These are phyloP conservation scores for Papilio demoleus DNA, from an alignment of 2,888 invertebrate species.

Conservation along the genomic window DNA sequence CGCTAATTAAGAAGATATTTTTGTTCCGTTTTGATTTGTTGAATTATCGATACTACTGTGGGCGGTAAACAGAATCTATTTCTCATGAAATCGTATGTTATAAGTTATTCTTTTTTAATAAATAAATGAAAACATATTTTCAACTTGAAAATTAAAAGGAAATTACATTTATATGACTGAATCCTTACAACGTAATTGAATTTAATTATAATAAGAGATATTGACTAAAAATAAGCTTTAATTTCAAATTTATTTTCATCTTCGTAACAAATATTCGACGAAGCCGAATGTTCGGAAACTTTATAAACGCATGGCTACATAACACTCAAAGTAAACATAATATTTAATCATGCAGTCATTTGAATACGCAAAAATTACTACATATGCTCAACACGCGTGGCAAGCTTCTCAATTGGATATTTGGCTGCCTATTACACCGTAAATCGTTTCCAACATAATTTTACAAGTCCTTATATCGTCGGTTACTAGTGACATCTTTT, in stretches of 20 bases:
- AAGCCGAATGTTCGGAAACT: neutral
- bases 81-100: neutral
- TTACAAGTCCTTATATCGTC: neutral
- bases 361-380: conserved; percentile 38
- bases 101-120: neutral
- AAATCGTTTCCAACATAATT: neutral
- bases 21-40: neutral
- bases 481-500: neutral
- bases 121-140: no score
- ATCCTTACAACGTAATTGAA: no score
- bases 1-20: conserved; percentile 12
- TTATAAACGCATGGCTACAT: neutral
- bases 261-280: neutral
- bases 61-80: neutral
- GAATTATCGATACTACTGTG: neutral
- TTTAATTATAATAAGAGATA: no score
- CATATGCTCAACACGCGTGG: conserved; percentile 37
- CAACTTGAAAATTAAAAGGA: no score
- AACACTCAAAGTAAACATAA: conserved; percentile 35
- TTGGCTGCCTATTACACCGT: conserved; percentile 33
- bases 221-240: no score
- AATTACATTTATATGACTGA: no score
- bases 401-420: conserved; percentile 23
- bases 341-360: conserved; percentile 32
- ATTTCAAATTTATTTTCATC: no score